phyloP scores from a whole-genome alignment of 2,113 vertebrate genomes.

The Eurystomus gularis region DNA sequence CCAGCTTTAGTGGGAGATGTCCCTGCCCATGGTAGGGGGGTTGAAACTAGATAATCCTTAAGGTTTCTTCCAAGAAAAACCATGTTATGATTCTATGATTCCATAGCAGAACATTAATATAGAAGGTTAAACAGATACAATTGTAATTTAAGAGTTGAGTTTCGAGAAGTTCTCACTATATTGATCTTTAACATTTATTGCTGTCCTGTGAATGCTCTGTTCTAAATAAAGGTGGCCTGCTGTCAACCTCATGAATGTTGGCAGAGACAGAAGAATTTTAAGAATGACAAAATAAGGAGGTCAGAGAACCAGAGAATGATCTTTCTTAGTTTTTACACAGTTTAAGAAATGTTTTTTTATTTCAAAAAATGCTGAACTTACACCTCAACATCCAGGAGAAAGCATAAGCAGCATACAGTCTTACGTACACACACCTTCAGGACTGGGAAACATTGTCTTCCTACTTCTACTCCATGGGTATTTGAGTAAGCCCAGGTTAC shows the following conservation, averaged over 20 bases:
- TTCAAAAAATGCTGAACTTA: neutral
- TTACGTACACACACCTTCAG: neutral
- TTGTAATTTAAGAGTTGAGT: neutral
- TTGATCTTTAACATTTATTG: neutral
- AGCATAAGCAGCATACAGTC: neutral
- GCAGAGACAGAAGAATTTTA: neutral
- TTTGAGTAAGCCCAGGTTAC: neutral
- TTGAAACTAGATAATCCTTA: neutral
- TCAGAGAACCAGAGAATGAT: neutral
- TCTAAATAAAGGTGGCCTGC: neutral
- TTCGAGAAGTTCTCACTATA: neutral
- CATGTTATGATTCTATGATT: neutral
- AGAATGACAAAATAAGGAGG: neutral
- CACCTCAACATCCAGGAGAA: neutral
- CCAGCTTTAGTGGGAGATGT: neutral
- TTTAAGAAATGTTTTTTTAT: neutral
- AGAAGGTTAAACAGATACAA: neutral
- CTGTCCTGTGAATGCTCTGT: neutral
- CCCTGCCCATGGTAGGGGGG: neutral
- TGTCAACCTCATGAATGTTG: neutral
- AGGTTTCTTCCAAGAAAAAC: neutral
- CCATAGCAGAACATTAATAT: neutral
- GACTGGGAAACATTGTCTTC: neutral
- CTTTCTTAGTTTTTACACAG: neutral
- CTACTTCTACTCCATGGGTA: neutral